A percentile compares a stretch with the other conserved stretches of the same genome.
These are phyloP conservation scores for Cephus nigrinus DNA, from an alignment of 2,888 invertebrate genomes.

Conservation along the genomic window DNA sequence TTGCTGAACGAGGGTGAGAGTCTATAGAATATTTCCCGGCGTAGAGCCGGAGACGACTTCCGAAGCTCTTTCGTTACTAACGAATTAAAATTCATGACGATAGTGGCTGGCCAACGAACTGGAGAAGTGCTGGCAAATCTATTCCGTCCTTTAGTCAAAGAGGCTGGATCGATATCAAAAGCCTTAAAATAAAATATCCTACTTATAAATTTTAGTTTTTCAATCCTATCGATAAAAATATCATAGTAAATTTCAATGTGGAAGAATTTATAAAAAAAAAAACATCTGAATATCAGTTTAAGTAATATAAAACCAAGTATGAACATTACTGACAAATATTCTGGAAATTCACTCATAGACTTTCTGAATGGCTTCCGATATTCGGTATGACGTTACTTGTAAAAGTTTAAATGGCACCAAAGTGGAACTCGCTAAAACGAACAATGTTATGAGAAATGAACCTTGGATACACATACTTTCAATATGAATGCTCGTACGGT, in stretches of 20 bases:
- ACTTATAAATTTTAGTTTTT: background rate
- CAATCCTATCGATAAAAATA: background rate
- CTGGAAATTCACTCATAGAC: background rate
- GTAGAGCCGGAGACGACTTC: background rate
- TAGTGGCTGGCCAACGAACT: background rate
- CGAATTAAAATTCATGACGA: background rate
- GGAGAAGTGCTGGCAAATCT: background rate
- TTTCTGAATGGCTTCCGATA: background rate
- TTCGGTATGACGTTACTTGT: background rate
- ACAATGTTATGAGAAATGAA: background rate
- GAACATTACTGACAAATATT: no score
- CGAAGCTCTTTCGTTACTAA: background rate
- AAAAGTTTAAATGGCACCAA: background rate
- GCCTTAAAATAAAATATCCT: background rate
- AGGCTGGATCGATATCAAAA: background rate
- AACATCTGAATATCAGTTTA: background rate
- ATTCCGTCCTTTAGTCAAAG: background rate
- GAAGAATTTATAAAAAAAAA: background rate
- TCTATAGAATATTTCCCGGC: background rate
- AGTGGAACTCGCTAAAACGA: background rate
- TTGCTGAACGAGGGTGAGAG: background rate
- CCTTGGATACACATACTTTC: background rate
- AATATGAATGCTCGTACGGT: background rate
- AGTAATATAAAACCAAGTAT: background rate
- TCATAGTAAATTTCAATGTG: background rate